A percentile compares a stretch with the other conserved stretches of the same genome.
phyloP scores from a whole-genome alignment of 2,113 vertebrate genomes.

The Notothenia rossii region DNA sequence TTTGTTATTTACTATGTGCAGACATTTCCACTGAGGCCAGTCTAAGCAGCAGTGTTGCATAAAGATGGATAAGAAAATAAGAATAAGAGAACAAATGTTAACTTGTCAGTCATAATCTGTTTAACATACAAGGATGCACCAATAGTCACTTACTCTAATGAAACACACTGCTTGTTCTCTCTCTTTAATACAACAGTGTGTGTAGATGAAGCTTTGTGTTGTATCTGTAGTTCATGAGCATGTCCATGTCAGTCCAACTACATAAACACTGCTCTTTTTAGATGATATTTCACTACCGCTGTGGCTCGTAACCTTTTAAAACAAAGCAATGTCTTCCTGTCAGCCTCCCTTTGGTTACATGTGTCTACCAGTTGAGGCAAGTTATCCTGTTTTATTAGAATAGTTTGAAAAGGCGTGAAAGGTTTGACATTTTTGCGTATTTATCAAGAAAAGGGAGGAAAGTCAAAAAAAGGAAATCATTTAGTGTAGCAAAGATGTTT shows the following conservation, averaged over 20 bases:
- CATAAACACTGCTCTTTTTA: neutral
- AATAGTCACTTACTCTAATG: neutral
- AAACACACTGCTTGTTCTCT: neutral
- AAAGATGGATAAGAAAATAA: neutral
- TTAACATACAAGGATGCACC: neutral
- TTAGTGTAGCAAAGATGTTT: neutral
- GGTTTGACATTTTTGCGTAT: too few relatives aligned
- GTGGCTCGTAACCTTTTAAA: neutral
- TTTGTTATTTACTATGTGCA: conserved; percentile 11
- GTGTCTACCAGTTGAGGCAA: neutral
- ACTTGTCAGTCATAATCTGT: neutral
- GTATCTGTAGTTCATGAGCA: too few relatives aligned
- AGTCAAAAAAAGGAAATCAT: neutral
- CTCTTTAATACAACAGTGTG: neutral
- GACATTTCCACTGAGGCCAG: conserved; percentile 1
- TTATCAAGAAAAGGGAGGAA: neutral
- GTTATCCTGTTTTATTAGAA: neutral
- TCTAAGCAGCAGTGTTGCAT: neutral
- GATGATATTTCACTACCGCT: neutral
- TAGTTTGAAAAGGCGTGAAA: neutral
- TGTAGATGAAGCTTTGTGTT: neutral
- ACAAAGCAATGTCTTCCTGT: neutral
- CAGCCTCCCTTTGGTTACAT: neutral
- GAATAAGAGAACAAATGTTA: neutral
- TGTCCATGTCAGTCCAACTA: neutral